Base-by-base conservation (phyloP, 2,113 vertebrate genomes). In the Ramphastos sulfuratus region DNA sequence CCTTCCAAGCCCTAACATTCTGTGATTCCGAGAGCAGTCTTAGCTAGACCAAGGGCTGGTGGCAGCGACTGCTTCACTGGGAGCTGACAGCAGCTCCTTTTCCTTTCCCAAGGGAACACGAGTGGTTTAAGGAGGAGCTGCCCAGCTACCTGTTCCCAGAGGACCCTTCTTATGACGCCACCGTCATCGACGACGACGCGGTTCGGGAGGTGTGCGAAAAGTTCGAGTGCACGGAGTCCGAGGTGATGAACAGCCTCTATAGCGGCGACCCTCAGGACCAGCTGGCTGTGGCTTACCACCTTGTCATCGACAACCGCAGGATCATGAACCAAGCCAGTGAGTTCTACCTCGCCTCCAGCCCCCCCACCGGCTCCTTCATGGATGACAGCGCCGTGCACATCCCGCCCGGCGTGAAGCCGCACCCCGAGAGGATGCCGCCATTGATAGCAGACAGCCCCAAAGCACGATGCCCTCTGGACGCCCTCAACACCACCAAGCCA, bases 321-420 rank as follows among this genome's bases (percentile, higher is more conserved):
- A 99, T 99, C 97, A 99, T 99, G 99, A 99, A 99, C 95, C 99
- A 99, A 96, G 99, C 99, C 97, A 99, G 99, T 15, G 99, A 99
- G 97, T 99, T 99, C 98, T 99, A 99, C 98, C 97, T 99, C 31
- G 99, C 99, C 78, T 99, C 99, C 91, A 99, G 99, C 95, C 99
- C 99, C 4, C 99, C 99, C 7, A 98, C 98, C 2, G 97, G 99
- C 93, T 99, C 99, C 58, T 99, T 99, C 89, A 99, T 99, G 92
- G 99, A 99, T 6, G 99, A 99, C 61, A 98, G 98, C 58, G 4
- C 97, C 80, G 97, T 99, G 98, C 98, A 97, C 42, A 98, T 99
- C 78, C 99, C 98, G 9, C 98, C 98, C 0, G 99, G 99, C n/a
- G 96, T 99, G 67, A 99, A 99, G 93, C 98, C 99, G 7, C 99